These are phyloP conservation scores for Anas platyrhynchos DNA, from an alignment of 2,113 vertebrate species.

Conservation along the genomic window DNA sequence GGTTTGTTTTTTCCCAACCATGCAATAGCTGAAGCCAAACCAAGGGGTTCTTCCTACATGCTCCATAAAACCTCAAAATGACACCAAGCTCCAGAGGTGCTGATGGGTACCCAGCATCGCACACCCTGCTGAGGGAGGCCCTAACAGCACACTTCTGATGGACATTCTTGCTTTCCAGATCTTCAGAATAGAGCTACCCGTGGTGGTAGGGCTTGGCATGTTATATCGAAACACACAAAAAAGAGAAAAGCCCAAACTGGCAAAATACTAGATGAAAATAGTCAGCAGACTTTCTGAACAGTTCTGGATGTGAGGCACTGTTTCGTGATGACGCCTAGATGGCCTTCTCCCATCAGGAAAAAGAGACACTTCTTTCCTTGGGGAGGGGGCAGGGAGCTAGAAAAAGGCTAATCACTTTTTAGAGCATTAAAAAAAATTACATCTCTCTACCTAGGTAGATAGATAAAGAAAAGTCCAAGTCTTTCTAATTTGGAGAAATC, in stretches of 20 bases:
- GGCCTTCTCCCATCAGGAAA: neutral
- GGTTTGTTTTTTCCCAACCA: neutral
- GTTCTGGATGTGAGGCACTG: neutral
- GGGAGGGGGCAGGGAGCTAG: neutral
- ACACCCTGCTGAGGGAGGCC: neutral
- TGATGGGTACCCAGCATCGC: neutral
- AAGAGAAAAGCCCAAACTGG: constrained; percentile 41
- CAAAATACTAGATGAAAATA: constrained; percentile 40
- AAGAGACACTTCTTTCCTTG: neutral
- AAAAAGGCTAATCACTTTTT: neutral
- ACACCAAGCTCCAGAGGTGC: neutral
- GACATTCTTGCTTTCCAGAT: neutral
- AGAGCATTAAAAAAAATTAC: neutral
- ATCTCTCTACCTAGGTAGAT: neutral
- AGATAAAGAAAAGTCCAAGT: constrained; percentile 49
- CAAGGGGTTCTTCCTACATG: neutral
- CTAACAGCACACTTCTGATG: neutral
- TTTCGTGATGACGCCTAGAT: neutral
- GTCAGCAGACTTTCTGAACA: neutral
- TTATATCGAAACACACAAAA: neutral
- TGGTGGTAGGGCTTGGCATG: neutral
- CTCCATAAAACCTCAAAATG: neutral
- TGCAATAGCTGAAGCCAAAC: neutral
- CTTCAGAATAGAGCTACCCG: neutral
- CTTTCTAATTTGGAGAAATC: constrained; percentile 74